Evolutionary conservation across 2,797 vertebrate species (phyloP), one percentile per base, ranked within the genome.

Genomic region (Dallia pectoralis): DNA sequence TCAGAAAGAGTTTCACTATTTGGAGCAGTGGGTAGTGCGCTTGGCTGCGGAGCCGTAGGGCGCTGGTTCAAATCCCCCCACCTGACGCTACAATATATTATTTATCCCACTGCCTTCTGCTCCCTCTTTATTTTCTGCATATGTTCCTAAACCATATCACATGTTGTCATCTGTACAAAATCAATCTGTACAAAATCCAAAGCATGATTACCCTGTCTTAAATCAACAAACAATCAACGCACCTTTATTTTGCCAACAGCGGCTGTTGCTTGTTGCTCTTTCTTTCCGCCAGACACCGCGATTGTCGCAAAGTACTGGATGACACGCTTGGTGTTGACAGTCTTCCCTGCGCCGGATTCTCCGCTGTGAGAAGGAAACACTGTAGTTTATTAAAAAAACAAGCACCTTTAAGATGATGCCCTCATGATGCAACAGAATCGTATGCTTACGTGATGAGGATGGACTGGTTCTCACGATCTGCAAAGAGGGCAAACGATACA

Each of bases 391-490:
- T 25, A 11, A 8, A 56, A 56, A 11, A 12, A 9, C 25, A 25
- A 22, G n/a, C 19, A 22, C 15, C n/a, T 11, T n/a, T n/a, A 56
- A 59, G 53, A 25, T 11, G 22, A 59, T 59, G 25, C 11, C 4
- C 12, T 59, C 53, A 12, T 59, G 25, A 59, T 22, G 22, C 53
- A 11, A 27, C 22, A 59, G 4, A 22, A n/a, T n/a, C 51, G 9
- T n/a, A 4, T 59, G 53, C 94, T 19, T 94, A 96, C 95, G 95
- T 96, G 79, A 97, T 97, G 82, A 97, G 89, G 90, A 97, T 95
- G 0, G 96, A 97, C 93, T 97, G 95, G 86, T 97, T 97, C 85
- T 97, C 95, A 1, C 94, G 91, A 87, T 97, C 95, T 97, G 91
- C 73, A 71, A n/a, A 62, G 71, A 78, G 29, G 18, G 77, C 61